These are phyloP conservation scores for Antheraea yamamai DNA, from an alignment of 2,888 invertebrate genomes.

Conservation along the genomic window DNA sequence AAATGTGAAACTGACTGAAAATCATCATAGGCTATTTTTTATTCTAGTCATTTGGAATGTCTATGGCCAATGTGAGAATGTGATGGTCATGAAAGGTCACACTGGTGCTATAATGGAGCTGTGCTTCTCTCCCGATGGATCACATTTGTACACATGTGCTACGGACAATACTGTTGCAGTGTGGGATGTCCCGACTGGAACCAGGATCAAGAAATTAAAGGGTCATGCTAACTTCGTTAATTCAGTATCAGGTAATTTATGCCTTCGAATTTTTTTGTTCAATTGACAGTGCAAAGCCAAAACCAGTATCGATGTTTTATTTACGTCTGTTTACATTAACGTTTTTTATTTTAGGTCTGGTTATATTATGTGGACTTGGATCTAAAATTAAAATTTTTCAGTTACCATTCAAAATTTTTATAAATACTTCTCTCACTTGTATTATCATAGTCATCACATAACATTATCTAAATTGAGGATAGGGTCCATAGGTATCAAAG, in stretches of 20 bases:
- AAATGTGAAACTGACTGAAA: too few species aligned
- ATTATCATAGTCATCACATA: too few species aligned
- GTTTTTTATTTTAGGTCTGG: too few species aligned
- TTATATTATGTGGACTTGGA: too few species aligned
- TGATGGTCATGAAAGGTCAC: slow-evolving; percentile 96
- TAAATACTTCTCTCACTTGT: too few species aligned
- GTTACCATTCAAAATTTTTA: too few species aligned
- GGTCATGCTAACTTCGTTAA: slow-evolving; percentile 91
- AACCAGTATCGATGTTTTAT: too few species aligned
- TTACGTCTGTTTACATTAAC: too few species aligned
- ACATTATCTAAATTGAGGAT: too few species aligned
- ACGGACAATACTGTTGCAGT: slow-evolving; percentile 97
- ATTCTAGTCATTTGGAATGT: slow-evolving; percentile 95
- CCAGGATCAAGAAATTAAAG: slow-evolving; percentile 93
- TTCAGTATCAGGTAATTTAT: slow-evolving; percentile 80
- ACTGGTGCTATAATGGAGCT: slow-evolving; percentile 97
- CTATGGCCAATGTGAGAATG: slow-evolving; percentile 98
- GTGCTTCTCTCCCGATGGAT: slow-evolving; percentile 92
- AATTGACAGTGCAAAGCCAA: neutral
- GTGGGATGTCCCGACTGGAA: slow-evolving; percentile 96
- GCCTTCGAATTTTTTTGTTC: neutral
- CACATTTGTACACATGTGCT: slow-evolving; percentile 93
- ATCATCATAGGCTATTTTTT: neutral
- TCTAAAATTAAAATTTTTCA: too few species aligned
- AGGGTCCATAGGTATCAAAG: too few species aligned